These are phyloP conservation scores for Capreolus pygargus DNA, from an alignment of 2,113 vertebrate species.

Conservation along the genomic window DNA sequence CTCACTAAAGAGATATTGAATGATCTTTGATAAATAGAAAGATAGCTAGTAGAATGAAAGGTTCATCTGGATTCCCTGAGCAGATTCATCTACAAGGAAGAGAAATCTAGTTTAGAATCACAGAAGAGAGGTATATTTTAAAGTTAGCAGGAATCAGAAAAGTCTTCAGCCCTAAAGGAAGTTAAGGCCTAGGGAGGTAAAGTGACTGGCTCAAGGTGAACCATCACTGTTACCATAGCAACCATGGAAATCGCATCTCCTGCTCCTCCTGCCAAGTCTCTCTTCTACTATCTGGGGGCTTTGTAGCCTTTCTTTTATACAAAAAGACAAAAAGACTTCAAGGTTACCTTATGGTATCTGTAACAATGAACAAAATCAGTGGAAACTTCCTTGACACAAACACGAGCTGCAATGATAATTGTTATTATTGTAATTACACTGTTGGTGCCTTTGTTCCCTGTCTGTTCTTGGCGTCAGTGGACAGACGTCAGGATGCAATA, in stretches of 20 bases:
- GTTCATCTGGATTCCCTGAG: neutral
- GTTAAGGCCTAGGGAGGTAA: neutral
- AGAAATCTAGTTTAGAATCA: neutral
- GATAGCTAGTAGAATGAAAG: neutral
- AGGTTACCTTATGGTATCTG: neutral
- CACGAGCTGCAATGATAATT: neutral
- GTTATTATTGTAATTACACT: neutral
- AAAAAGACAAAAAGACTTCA: neutral
- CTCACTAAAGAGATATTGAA: neutral
- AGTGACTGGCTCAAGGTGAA: neutral
- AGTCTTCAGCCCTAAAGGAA: neutral
- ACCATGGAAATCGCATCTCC: neutral
- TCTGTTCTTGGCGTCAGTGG: neutral
- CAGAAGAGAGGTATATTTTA: neutral
- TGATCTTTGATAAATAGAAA: neutral
- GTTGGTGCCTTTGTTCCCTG: neutral
- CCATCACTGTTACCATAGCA: neutral
- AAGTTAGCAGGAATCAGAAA: neutral
- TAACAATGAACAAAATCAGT: neutral
- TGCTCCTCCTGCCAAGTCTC: neutral
- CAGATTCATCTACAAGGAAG: neutral
- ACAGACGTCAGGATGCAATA: constrained; percentile 24
- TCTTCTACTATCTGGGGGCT: neutral
- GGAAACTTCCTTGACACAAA: neutral
- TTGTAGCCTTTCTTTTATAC: neutral